Conservation (phyloP, 2,888 invertebrate species). For the Cartodere bifasciata region DNA sequence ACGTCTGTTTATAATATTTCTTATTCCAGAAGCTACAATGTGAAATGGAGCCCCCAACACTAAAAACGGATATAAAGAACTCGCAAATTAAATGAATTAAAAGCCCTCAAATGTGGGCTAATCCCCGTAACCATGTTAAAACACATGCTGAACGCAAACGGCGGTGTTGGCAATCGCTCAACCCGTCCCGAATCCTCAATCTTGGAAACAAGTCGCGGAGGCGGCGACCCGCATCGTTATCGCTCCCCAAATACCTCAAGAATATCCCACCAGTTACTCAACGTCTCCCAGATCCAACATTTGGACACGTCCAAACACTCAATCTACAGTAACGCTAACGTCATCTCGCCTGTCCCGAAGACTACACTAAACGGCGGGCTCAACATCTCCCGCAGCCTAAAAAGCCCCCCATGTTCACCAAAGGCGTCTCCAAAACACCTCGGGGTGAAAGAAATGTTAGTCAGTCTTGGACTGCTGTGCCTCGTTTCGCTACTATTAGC, state of each 20-base stretch:
- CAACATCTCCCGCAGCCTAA: constrained; percentile 43
- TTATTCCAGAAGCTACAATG: no score
- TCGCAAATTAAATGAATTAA: no score
- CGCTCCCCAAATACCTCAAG: constrained; percentile 29
- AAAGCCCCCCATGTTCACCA: constrained; percentile 26
- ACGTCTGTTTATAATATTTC: no score
- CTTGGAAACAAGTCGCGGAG: constrained; percentile 29
- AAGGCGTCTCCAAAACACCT: constrained; percentile 39
- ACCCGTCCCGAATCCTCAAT: constrained; percentile 34
- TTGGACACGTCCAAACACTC: constrained; percentile 55
- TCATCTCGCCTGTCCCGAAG: constrained; percentile 18
- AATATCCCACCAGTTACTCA: constrained; percentile 38
- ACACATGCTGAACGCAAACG: constrained; percentile 47
- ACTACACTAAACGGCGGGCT: constrained; percentile 40
- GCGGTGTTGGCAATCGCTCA: constrained; percentile 39
- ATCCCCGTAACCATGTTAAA: no score
- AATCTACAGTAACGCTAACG: constrained; percentile 46
- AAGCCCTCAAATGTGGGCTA: no score
- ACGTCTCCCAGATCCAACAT: constrained; percentile 43
- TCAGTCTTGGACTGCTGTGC: constrained; percentile 74
- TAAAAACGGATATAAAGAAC: no score
- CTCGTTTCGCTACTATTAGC: constrained; percentile 75
- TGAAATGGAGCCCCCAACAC: no score
- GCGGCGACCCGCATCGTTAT: constrained; percentile 26
- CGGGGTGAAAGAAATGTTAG: constrained; percentile 66